A percentile compares a stretch with the other conserved stretches of the same genome.
Evolutionary conservation across 1,140 invertebrate genomes (phyloP).

Genomic region (Drosophila parvula): DNA sequence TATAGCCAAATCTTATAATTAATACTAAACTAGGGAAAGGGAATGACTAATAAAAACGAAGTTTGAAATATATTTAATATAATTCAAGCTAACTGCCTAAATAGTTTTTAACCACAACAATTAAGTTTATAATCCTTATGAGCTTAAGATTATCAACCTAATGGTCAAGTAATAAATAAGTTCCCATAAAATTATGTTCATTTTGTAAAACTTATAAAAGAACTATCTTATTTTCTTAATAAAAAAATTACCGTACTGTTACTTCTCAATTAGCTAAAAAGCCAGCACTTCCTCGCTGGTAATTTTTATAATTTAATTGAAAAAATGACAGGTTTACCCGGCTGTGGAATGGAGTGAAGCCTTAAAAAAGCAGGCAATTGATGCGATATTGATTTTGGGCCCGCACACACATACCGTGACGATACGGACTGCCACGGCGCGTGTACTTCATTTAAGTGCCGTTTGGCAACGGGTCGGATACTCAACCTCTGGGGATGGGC

Average conservation of each 20-base stretch:
- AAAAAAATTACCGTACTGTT: no score
- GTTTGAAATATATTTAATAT: no score
- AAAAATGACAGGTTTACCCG: constrained; percentile 65
- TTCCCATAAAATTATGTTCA: background rate
- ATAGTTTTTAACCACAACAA: no score
- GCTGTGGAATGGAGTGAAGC: constrained; percentile 44
- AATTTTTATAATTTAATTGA: constrained; percentile 81
- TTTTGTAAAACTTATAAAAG: no score
- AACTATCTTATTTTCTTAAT: background rate
- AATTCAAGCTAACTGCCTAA: no score
- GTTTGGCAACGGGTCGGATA: constrained; percentile 38
- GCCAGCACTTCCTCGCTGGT: constrained; percentile 12
- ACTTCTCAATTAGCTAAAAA: background rate
- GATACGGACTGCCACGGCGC: constrained; percentile 13
- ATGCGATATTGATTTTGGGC: constrained; percentile 68
- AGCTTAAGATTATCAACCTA: no score
- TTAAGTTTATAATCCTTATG: no score
- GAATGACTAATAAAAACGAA: no score
- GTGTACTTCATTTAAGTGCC: constrained; percentile 68
- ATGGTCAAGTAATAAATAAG: background rate
- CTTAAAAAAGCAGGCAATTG: constrained; percentile 69
- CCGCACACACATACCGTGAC: constrained; percentile 2
- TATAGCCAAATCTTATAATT: no score
- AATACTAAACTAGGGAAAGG: no score
- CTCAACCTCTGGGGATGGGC: constrained; percentile 31